Evolutionary conservation across 2,797 vertebrate genomes (phyloP).

Genomic region (Myotis daubentonii): DNA sequence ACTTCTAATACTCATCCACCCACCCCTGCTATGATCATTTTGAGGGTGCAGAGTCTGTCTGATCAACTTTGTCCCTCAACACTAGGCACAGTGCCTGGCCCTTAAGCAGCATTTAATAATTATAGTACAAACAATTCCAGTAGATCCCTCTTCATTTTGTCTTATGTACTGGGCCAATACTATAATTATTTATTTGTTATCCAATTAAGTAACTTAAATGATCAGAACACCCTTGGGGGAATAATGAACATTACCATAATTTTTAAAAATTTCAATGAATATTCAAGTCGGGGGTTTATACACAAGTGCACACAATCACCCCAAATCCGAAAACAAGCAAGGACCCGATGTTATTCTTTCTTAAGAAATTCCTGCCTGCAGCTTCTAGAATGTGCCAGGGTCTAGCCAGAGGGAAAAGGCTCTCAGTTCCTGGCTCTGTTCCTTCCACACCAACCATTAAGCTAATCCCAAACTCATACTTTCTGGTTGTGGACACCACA

Average conservation of each 20-base stretch:
- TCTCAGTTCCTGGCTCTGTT: neutral
- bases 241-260: neutral
- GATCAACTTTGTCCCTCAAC: neutral
- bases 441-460: neutral
- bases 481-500: neutral
- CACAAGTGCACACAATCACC: neutral
- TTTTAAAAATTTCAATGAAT: neutral
- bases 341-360: neutral
- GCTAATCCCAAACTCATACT: neutral
- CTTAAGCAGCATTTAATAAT: neutral
- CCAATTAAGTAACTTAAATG: neutral
- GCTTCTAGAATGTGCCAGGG: neutral
- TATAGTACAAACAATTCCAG: neutral
- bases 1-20: neutral
- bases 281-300: neutral
- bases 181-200: neutral
- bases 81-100: too few relatives aligned
- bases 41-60: neutral
- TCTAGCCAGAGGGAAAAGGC: neutral
- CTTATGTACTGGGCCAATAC: neutral
- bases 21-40: too few relatives aligned
- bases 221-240: neutral
- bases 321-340: neutral
- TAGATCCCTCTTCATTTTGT: neutral
- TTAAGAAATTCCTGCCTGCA: neutral